phyloP scores from a whole-genome alignment of 2,113 vertebrate genomes.

The Chaetops frenatus region DNA sequence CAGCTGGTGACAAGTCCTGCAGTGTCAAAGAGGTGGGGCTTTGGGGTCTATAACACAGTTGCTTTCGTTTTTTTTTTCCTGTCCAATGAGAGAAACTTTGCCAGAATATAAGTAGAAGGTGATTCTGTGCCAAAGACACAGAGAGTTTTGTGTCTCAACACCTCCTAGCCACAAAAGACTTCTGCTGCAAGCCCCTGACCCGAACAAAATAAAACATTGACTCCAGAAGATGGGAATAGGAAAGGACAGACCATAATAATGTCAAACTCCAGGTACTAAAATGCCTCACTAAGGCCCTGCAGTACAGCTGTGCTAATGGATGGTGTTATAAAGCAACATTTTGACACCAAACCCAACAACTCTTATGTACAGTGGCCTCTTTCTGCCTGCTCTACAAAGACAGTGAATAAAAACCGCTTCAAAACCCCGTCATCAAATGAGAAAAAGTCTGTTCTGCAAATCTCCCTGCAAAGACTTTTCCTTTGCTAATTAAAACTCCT shows the following conservation, averaged over 20 bases:
- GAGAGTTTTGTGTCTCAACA: background rate
- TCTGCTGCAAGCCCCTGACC: background rate
- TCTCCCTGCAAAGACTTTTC: constrained; percentile 41
- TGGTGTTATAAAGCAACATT: background rate
- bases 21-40: background rate
- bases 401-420: background rate
- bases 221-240: background rate
- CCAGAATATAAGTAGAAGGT: background rate
- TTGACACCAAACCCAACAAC: background rate
- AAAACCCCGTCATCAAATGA: constrained; percentile 10
- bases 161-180: background rate
- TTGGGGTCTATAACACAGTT: background rate
- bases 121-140: background rate
- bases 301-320: background rate
- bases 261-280: background rate
- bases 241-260: background rate
- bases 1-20: background rate
- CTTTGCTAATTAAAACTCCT: constrained; percentile 53
- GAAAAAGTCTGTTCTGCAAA: constrained; percentile 22
- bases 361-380: background rate
- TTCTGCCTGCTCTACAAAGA: background rate
- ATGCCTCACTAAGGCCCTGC: background rate
- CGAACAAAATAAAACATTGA: background rate
- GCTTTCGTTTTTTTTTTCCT: background rate
- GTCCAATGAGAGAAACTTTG: background rate